Evolutionary conservation across 2,797 vertebrate species (phyloP), one percentile per base, ranked within the genome.

Genomic region (Halcyon leucocephala): DNA sequence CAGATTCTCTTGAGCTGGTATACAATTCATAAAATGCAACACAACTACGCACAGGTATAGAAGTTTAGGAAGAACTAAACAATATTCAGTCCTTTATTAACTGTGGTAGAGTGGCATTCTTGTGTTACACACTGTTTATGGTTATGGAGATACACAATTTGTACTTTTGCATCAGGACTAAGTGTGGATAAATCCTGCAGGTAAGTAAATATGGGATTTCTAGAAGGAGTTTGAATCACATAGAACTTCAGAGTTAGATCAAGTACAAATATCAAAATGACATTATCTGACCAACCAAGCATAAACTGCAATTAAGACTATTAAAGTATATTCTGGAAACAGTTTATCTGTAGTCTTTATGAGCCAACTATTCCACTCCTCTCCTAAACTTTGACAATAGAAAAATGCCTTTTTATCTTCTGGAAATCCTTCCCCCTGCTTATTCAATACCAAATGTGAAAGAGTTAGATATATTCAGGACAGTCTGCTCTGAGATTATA

Each of bases 401-500:
- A 94, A 94, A 88, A 86, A 71, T 51, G 16, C 76, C 28, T 82
- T 82, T 85, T 89, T 89, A 14, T 91, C 82, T 87, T 88, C 62
- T 74, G 77, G 86, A 70, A 70, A 76, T 28, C 9, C 72, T 81
- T 91, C n/a, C 49, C 86, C 41, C 51, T 90, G 73, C 58, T 94
- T 90, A 67, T 57, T 57, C 82, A 92, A 62, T 77, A 95, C 14
- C 54, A 82, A 54, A 73, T 42, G 61, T 69, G 51, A 80, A 93
- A 94, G 33, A 69, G 77, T 79, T 80, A 90, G 78, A 74, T 51
- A n/a, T 69, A 60, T 37, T 39, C 28, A 60, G 48, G 41, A 72
- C 44, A 69, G 71, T 58, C 72, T 89, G 54, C 37, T 77, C 35
- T 67, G 31, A 42, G 31, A 57, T 44, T 65, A 51, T 17, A 93